A percentile compares a stretch with the other conserved stretches of the same genome.
Evolutionary conservation across 2,888 invertebrate species (phyloP).

Genomic region (Cactoblastis cactorum): DNA sequence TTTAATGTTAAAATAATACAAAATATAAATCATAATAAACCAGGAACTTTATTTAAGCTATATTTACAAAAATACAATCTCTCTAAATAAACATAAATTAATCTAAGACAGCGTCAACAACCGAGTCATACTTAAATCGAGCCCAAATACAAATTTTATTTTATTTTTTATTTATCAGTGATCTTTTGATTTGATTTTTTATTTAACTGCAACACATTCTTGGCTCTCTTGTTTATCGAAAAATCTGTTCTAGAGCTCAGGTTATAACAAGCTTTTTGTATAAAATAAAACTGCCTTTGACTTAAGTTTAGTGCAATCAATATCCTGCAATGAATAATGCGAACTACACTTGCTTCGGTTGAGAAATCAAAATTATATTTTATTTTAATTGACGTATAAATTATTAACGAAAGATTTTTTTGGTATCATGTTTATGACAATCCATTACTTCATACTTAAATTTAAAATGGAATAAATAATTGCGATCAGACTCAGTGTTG

Average conservation of each 20-base stretch:
- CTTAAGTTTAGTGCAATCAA: no score
- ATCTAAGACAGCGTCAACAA: conserved; percentile 53
- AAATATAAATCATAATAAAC: conserved; percentile 44
- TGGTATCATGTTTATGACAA: background rate
- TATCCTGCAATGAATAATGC: no score
- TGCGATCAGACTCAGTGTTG: background rate
- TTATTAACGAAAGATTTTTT: background rate
- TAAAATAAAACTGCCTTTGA: no score
- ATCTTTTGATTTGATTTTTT: no score
- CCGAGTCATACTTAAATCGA: conserved; percentile 28
- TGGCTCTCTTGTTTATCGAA: no score
- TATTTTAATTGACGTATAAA: background rate
- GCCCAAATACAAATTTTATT: background rate
- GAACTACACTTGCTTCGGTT: no score
- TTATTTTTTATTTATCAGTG: no score
- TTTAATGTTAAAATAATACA: conserved; percentile 24
- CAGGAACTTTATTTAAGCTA: conserved; percentile 77
- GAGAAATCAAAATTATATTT: background rate
- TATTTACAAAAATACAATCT: conserved; percentile 76
- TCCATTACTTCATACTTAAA: background rate
- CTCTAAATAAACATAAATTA: conserved; percentile 62
- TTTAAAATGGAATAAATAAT: background rate
- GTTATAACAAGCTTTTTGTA: no score
- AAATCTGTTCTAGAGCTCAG: no score
- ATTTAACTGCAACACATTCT: no score